Percentiles rank a stretch among this genome's conserved stretches.
Conservation (phyloP, 2,113 vertebrate species). For the Mola mola region DNA sequence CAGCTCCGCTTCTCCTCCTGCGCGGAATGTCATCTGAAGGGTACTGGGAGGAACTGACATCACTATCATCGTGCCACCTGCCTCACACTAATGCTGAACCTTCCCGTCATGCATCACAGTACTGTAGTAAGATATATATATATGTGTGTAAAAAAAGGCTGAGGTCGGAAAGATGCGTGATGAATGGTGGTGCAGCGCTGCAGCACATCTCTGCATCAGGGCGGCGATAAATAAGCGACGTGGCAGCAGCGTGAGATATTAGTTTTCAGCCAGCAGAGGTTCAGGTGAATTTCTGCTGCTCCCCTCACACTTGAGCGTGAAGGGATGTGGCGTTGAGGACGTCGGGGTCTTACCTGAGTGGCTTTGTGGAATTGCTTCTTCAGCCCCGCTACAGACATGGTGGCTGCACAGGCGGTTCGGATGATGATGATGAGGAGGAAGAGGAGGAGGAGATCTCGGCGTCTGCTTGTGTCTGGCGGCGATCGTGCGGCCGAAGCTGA, state of each 20-base stretch:
- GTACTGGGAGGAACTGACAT: conserved; percentile 57
- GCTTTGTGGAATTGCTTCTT: conserved; percentile 93
- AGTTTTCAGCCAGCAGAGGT: too few relatives aligned
- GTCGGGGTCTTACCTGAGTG: conserved; percentile 83
- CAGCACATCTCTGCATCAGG: conserved; percentile 29
- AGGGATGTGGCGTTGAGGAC: not conserved
- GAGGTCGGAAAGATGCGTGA: conserved; percentile 4
- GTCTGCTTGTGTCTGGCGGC: conserved; percentile 22
- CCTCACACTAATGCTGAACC: not conserved
- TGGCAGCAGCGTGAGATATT: not conserved
- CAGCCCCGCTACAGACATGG: conserved; percentile 89
- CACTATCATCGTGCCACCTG: conserved; percentile 22
- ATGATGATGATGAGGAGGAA: not conserved
- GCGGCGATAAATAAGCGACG: not conserved
- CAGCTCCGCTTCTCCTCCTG: conserved; percentile 22
- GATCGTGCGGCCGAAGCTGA: conserved; percentile 41
- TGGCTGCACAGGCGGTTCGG: conserved; percentile 49
- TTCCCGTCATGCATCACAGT: not conserved
- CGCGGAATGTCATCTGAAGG: conserved; percentile 82
- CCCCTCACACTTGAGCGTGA: not conserved
- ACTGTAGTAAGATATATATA: too few relatives aligned
- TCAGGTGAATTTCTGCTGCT: not conserved
- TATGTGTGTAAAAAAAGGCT: too few relatives aligned
- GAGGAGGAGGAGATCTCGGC: conserved; percentile 27
- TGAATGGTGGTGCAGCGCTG: conserved; percentile 62